These are phyloP conservation scores for Phyllotreta striolata DNA, from an alignment of 2,888 invertebrate species.

Conservation along the genomic window DNA sequence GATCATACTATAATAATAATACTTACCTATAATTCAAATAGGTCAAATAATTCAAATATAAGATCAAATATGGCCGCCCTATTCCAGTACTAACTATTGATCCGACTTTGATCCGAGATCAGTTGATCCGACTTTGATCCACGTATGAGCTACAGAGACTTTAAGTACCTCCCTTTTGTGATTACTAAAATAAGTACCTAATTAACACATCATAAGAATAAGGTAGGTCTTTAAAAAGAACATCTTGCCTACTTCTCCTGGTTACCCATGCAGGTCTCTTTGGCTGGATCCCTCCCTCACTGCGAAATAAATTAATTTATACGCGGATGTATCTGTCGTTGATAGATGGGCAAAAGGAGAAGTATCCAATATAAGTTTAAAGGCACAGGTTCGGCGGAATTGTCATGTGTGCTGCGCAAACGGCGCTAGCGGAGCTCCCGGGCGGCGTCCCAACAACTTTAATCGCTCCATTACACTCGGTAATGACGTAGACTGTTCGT, in stretches of 20 bases:
- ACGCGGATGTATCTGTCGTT: constrained; percentile 29
- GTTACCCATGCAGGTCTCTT: not conserved
- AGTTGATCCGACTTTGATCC: no score
- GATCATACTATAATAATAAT: no score
- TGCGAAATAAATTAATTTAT: not conserved
- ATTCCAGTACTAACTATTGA: no score
- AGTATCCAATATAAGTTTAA: constrained; percentile 22
- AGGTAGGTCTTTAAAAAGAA: no score
- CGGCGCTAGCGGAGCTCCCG: constrained; percentile 28
- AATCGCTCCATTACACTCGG: constrained; percentile 56
- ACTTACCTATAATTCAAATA: no score
- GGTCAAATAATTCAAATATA: no score
- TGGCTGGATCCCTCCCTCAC: not conserved
- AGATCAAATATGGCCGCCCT: no score
- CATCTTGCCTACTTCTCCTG: not conserved
- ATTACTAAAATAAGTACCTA: no score
- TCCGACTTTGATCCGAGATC: no score
- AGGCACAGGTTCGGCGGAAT: constrained; percentile 16
- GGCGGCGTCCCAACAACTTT: constrained; percentile 49
- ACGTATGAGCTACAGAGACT: no score
- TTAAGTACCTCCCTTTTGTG: no score
- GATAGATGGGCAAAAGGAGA: constrained; percentile 25
- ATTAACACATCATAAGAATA: no score
- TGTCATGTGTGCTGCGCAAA: constrained; percentile 30
- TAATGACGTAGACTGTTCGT: constrained; percentile 58